Percentiles rank a stretch among this genome's conserved stretches.
Conservation (phyloP, 2,888 invertebrate species). For the Diogma glabrata region DNA sequence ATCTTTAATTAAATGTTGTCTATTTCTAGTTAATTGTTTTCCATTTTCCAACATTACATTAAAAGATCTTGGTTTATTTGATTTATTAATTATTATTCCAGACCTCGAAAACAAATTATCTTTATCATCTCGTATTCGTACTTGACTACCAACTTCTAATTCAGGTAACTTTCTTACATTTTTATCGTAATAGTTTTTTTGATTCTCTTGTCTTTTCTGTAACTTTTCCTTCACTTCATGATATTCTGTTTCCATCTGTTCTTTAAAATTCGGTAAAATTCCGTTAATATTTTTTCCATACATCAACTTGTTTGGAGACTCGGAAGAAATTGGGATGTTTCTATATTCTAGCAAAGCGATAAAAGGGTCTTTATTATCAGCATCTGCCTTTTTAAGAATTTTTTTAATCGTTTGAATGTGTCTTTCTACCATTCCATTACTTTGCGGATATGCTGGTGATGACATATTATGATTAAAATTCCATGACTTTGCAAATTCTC, state of each 20-base stretch:
- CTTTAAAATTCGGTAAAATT: background rate
- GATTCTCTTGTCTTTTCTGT: background rate
- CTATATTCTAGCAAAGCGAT: background rate
- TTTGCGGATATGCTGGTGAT: constrained; percentile 17
- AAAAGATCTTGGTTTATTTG: background rate
- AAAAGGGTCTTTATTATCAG: background rate
- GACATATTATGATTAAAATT: constrained; percentile 17
- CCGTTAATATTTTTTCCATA: background rate
- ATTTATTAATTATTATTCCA: background rate
- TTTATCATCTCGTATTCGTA: background rate
- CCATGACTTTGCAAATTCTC: constrained; percentile 16
- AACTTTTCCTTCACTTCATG: background rate
- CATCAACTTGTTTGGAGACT: constrained; percentile 16
- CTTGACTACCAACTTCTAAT: background rate
- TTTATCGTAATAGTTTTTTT: background rate
- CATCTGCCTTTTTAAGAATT: too few relatives aligned
- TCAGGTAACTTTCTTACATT: background rate
- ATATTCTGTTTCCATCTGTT: background rate
- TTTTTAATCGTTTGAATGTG: too few relatives aligned
- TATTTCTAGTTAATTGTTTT: background rate
- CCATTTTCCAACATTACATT: background rate
- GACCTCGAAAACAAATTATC: background rate
- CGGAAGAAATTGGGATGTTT: background rate
- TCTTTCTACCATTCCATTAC: constrained; percentile 19
- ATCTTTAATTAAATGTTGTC: background rate